Base-by-base conservation (phyloP, 1,140 invertebrate genomes). In the Apis dorsata region DNA sequence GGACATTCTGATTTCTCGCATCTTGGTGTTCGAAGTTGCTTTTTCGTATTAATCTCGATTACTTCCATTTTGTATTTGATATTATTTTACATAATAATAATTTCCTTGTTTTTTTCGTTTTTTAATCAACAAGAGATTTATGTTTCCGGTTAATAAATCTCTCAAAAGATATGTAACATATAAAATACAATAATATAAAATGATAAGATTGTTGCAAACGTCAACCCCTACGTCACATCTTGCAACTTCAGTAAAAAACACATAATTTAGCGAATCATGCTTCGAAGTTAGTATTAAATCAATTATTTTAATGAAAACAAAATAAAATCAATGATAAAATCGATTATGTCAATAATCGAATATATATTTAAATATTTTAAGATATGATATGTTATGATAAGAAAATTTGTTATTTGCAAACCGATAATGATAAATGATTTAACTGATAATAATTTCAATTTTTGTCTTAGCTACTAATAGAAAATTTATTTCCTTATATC, bases 41-140 rank as follows among this genome's bases (percentile, higher is more conserved):
- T 70, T 15, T 86, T 85, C 49, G 76, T 71, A 55, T 34, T 83
- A 70, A 84, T 34, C 11, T 90, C 89, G n/a, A 90, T 66, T 49
- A 90, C 70, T 72, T 90, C 89, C 89, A 90, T 90, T 17, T 34
- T 83, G 59, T 10, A 82, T 53, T 66, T 34, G 11, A 1, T 49
- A 63, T 53, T 34, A 63, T 78, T 70, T 44, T 0, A 28, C 15
- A 28, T 28, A 65, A 10, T 44, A 11, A 66, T 10, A 66, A 44
- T 69, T 44, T 44, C 2, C 4, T 7, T 49, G 8, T 13, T 9
- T 21, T 0, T 69, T 70, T 24, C 34, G 17, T 62, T 63, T 21
- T 66, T 55, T 19, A n/a, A 24, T 73, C 66, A 81, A 76, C 13
- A 24, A 51, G 9, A 62, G 12, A 65, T 0, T 7, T 44, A 19